Conservation (phyloP, 2,888 invertebrate genomes). For the Onthophagus sagittarius region DNA sequence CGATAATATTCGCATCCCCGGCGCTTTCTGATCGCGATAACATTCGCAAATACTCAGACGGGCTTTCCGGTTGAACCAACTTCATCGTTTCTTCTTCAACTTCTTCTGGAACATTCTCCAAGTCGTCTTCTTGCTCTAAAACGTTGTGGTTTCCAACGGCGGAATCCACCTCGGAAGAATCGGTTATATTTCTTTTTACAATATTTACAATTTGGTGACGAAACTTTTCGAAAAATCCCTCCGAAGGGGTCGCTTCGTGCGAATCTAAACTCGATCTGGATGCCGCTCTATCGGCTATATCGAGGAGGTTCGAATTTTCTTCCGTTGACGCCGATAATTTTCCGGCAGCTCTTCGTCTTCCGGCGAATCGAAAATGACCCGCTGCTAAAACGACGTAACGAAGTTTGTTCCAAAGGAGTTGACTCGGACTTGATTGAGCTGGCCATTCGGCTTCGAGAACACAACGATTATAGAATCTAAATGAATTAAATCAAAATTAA, state of each 20-base stretch:
- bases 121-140: not conserved
- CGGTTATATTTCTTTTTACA: slow-evolving; percentile 48
- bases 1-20: slow-evolving; percentile 73
- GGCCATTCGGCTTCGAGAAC: slow-evolving; percentile 97
- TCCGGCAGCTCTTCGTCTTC: slow-evolving; percentile 57
- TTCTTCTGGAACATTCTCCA: slow-evolving; percentile 21
- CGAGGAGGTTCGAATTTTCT: slow-evolving; percentile 44
- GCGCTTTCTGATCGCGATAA: slow-evolving; percentile 69
- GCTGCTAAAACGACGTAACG: slow-evolving; percentile 89
- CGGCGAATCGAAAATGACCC: slow-evolving; percentile 81
- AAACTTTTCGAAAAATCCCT: slow-evolving; percentile 55
- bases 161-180: slow-evolving; percentile 34
- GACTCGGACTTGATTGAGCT: slow-evolving; percentile 63
- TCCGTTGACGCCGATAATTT: slow-evolving; percentile 52
- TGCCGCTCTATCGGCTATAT: slow-evolving; percentile 42
- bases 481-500: slow-evolving; percentile 12
- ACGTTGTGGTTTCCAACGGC: slow-evolving; percentile 15
- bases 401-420: slow-evolving; percentile 89
- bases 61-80: slow-evolving; percentile 49
- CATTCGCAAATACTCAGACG: slow-evolving; percentile 56
- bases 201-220: slow-evolving; percentile 61
- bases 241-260: slow-evolving; percentile 43
- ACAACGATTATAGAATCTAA: slow-evolving; percentile 63
- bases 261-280: slow-evolving; percentile 48
- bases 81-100: slow-evolving; percentile 26